These are phyloP conservation scores for Electrona antarctica DNA, from an alignment of 2,113 vertebrate genomes.

Conservation along the genomic window DNA sequence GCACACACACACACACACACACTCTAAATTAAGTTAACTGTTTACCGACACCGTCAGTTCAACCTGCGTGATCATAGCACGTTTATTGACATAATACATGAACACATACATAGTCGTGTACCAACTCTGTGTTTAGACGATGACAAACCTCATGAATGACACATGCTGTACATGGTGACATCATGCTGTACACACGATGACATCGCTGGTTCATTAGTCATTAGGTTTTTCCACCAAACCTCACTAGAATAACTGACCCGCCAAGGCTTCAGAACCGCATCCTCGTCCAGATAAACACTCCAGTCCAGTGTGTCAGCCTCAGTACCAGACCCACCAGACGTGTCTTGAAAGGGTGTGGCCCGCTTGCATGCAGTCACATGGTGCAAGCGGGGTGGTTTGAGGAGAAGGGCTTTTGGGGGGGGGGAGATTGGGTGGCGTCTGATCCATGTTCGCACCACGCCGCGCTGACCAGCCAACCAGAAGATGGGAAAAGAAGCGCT, in stretches of 20 bases:
- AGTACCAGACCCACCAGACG: background rate
- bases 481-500: slow-evolving; percentile 72
- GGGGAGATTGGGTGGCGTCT: slow-evolving; percentile 19
- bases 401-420: background rate
- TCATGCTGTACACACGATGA: too few relatives aligned
- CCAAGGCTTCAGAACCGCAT: too few relatives aligned
- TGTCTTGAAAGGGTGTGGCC: slow-evolving; percentile 16
- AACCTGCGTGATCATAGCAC: too few relatives aligned
- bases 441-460: slow-evolving; percentile 59
- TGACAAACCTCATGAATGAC: background rate
- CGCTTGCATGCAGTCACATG: slow-evolving; percentile 60
- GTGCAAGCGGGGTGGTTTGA: slow-evolving; percentile 9
- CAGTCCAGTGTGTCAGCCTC: too few relatives aligned
- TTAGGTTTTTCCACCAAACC: background rate
- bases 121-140: background rate
- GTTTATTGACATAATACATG: background rate
- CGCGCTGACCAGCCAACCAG: slow-evolving; percentile 71
- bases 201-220: too few relatives aligned
- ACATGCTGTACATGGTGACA: too few relatives aligned
- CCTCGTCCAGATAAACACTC: too few relatives aligned
- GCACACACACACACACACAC: too few relatives aligned
- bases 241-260: background rate
- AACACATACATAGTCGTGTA: background rate
- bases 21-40: too few relatives aligned
- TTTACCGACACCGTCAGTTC: too few relatives aligned